Evolutionary conservation across 2,888 invertebrate species (phyloP).

Genomic region (Melieria omissa): DNA sequence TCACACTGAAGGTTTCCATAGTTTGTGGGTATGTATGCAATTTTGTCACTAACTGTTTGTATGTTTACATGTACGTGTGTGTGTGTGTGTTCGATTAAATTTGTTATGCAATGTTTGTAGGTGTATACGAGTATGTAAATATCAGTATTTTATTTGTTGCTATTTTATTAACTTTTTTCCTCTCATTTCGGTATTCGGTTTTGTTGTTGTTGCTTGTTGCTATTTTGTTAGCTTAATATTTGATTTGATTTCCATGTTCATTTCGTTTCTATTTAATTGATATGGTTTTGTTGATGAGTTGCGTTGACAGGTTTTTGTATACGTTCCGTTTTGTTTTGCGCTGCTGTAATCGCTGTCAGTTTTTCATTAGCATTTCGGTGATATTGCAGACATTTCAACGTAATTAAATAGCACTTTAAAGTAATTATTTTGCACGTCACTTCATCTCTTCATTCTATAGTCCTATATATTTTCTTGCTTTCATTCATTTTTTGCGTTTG

Average conservation of each 20-base stretch:
- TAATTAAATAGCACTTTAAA: slow-evolving; percentile 17
- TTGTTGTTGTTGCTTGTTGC: slow-evolving; percentile 14
- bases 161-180: slow-evolving; percentile 9
- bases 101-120: background rate
- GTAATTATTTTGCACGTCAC: slow-evolving; percentile 16
- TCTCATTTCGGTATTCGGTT: background rate
- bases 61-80: background rate
- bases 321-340: background rate
- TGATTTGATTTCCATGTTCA: slow-evolving; percentile 26
- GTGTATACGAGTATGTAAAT: slow-evolving; percentile 28
- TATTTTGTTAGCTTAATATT: slow-evolving; percentile 9
- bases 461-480: no score
- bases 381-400: background rate
- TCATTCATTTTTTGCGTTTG: no score
- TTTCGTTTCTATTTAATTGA: slow-evolving; percentile 51
- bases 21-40: background rate
- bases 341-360: slow-evolving; percentile 4
- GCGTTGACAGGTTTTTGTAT: slow-evolving; percentile 43
- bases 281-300: slow-evolving; percentile 59
- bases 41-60: no score
- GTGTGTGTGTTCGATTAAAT: slow-evolving; percentile 11
- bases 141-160: slow-evolving; percentile 3
- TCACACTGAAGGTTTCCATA: slow-evolving; percentile 15
- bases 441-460: no score
- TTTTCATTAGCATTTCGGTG: slow-evolving; percentile 28